Percentiles rank a stretch among this genome's conserved stretches.
Evolutionary conservation across 37 sponge, comb jelly and placozoan genomes (phyloP).

Genomic region (Aplysina aerophoba): DNA sequence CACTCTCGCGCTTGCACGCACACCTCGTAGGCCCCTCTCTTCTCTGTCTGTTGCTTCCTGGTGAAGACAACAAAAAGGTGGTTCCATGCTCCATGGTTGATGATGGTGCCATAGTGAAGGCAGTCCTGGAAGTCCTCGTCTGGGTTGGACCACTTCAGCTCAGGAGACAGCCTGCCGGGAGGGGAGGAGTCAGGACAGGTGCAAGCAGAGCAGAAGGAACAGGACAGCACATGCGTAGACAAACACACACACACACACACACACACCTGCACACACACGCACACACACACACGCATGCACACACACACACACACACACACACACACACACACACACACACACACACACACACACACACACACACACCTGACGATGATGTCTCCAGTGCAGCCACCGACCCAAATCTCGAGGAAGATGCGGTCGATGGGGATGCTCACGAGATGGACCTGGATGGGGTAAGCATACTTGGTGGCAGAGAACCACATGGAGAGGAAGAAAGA

Average conservation of each 20-base stretch:
- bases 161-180: neutral
- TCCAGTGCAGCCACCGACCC: slow-evolving; percentile 66
- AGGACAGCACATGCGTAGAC: neutral
- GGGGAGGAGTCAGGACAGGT: neutral
- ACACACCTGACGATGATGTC: slow-evolving; percentile 68
- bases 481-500: slow-evolving; percentile 64
- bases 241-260: slow-evolving; percentile 19
- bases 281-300: neutral
- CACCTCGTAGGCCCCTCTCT: slow-evolving; percentile 19
- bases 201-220: neutral
- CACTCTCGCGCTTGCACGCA: neutral
- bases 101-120: neutral
- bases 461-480: slow-evolving; percentile 62
- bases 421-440: slow-evolving; percentile 55
- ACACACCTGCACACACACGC: neutral
- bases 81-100: slow-evolving; percentile 31
- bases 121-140: neutral
- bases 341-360: neutral
- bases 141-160: slow-evolving; percentile 25
- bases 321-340: slow-evolving; percentile 11
- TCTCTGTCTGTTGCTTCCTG: slow-evolving; percentile 11
- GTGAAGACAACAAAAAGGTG: slow-evolving; percentile 2
- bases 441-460: slow-evolving; percentile 51
- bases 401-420: slow-evolving; percentile 56
- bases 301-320: slow-evolving; percentile 11